phyloP scores from a whole-genome alignment of 2,797 vertebrate species.

The Silurus aristotelis region DNA sequence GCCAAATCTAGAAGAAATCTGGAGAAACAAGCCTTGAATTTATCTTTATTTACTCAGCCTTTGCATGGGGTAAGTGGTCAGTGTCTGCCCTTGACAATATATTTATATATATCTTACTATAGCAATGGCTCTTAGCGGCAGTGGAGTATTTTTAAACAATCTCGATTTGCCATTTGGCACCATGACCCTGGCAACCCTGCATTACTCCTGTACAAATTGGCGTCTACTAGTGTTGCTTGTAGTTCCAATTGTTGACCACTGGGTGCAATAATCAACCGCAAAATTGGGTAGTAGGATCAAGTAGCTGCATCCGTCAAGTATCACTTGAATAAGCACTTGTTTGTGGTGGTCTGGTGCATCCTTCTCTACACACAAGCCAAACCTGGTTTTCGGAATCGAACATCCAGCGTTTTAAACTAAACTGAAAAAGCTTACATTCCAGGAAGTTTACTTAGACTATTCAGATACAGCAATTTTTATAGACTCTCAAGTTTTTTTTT shows the following conservation, averaged over 20 bases:
- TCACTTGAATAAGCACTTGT: not conserved
- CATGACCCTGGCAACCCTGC: not conserved
- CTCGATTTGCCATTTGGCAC: not conserved
- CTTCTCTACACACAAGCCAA: not conserved
- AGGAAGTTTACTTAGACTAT: not conserved
- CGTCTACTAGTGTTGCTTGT: not conserved
- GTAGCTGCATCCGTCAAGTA: not conserved
- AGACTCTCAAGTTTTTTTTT: not conserved
- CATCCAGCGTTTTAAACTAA: not conserved
- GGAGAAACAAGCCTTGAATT: not conserved
- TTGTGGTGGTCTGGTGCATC: not conserved
- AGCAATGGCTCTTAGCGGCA: not conserved
- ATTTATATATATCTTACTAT: conserved; percentile 1
- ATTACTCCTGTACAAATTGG: not conserved
- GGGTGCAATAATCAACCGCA: not conserved
- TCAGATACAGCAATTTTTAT: not conserved
- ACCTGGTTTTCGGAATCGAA: too few species aligned
- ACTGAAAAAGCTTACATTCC: not conserved
- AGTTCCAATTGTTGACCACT: not conserved
- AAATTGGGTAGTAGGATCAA: not conserved
- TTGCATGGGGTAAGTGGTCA: not conserved
- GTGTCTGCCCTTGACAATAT: not conserved
- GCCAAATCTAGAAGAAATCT: too few species aligned
- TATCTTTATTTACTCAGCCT: not conserved
- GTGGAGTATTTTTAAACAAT: not conserved